Evolutionary conservation across 2,888 invertebrate species (phyloP).

Genomic region (Amblyjoppa fuscipennis): DNA sequence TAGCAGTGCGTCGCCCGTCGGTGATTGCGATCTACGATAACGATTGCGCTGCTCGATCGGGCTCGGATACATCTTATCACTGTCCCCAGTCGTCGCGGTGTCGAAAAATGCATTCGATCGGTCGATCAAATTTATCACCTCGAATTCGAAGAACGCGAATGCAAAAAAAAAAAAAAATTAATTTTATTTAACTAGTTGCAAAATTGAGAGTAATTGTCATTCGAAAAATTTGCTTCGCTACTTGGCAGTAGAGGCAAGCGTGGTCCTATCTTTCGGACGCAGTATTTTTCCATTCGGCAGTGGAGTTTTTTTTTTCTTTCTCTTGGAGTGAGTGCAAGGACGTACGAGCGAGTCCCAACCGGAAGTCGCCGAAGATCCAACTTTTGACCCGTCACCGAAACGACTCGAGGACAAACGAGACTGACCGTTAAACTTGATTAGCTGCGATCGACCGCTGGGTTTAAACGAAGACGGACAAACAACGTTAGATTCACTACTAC

Average conservation of each 20-base stretch:
- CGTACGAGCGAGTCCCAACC: too few relatives aligned
- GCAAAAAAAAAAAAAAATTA: neutral
- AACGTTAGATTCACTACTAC: neutral
- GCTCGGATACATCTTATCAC: neutral
- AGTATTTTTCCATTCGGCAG: neutral
- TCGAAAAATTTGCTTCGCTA: too few relatives aligned
- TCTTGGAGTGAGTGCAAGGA: neutral
- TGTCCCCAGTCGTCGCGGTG: neutral
- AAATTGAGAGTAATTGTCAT: neutral
- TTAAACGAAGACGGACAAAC: conserved; percentile 41
- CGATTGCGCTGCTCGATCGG: neutral
- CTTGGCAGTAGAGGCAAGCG: too few relatives aligned
- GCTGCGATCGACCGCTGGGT: conserved; percentile 43
- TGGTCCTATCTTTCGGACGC: too few relatives aligned
- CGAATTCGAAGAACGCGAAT: neutral
- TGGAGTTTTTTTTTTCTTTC: conserved; percentile 1
- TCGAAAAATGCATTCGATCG: neutral
- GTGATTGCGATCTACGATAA: conserved; percentile 14
- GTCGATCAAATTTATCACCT: neutral
- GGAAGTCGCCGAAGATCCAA: neutral
- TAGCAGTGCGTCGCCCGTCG: conserved; percentile 3
- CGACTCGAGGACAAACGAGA: neutral
- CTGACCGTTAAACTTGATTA: conserved; percentile 3
- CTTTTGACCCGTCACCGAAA: neutral
- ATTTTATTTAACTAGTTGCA: too few relatives aligned